Base-by-base conservation (phyloP, 2,797 vertebrate species). In the Lutjanus argentimaculatus region DNA sequence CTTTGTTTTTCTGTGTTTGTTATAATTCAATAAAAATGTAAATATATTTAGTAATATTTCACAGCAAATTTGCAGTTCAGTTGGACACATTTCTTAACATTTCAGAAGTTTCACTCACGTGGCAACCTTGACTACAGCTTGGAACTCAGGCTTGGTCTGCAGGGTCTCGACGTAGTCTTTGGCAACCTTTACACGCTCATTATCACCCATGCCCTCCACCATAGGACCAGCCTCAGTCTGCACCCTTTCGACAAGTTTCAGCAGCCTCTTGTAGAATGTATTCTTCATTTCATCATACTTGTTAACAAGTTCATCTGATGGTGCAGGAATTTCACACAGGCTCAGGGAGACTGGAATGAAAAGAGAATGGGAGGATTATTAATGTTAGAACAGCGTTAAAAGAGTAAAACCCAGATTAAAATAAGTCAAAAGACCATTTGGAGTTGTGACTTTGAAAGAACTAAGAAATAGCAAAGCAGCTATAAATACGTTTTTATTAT, bases 341-440 rank as follows among this genome's bases (percentile, higher is more conserved):
- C 94, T 93, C 86, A 90, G 14, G 2, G 95, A 95, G 75, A 96
- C 96, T 96, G 79, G 25, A 85, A 72, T 1, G n/a, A 68, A 81
- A 85, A 19, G 16, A 75, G 46, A 79, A 65, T 4, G 3, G 15
- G 25, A 43, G 0, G 1, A 65, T 21, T 53, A 11, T 71, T 19
- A 57, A 36, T 22, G n/a, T 46, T 13, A 25, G 14, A 68, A 30
- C 3, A 36, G 30, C 2, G 15, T 22, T 22, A 12, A 6, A 22
- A 30, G 6, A 22, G 46, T 17, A 45, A 17, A 52, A n/a, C 6
- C 2, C 12, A 57, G 49, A 53, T 53, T 8, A 46, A 21, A 43
- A 19, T 6, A 49, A 30, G 8, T 40, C 13, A n/a, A 65, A 59
- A 57, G n/a, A 16, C n/a, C 16, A 45, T 62, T 36, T 17, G 14